These are phyloP conservation scores for Megatriorchis doriae DNA, from an alignment of 2,113 vertebrate genomes.

Conservation along the genomic window DNA sequence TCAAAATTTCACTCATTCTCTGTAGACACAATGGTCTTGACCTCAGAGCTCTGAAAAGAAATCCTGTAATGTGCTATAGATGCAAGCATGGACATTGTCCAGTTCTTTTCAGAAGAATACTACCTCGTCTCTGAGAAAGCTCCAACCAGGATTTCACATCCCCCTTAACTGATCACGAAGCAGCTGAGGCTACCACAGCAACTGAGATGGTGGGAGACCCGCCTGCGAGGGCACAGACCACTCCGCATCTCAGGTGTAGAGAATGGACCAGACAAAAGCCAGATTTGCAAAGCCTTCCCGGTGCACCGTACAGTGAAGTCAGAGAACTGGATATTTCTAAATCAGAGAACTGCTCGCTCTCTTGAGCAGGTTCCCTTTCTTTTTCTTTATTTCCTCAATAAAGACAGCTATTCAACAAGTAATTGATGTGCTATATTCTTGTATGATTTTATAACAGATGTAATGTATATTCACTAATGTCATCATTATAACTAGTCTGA, in stretches of 20 bases:
- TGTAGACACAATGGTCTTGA: not conserved
- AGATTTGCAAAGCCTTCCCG: not conserved
- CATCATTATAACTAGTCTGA: not conserved
- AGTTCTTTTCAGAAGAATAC: not conserved
- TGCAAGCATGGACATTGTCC: not conserved
- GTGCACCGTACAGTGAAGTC: rapidly evolving
- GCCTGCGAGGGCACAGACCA: not conserved
- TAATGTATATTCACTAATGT: not conserved
- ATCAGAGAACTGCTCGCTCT: not conserved
- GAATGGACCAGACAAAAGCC: rapidly evolving
- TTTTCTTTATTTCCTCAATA: not conserved
- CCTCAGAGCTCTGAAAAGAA: not conserved
- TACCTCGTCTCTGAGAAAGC: not conserved
- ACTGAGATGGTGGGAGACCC: not conserved
- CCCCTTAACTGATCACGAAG: not conserved
- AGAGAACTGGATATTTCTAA: not conserved
- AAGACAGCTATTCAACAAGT: not conserved
- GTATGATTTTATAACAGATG: not conserved
- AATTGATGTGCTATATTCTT: not conserved
- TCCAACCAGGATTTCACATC: not conserved
- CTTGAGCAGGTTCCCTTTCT: not conserved
- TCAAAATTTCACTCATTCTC: not conserved
- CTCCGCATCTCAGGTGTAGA: rapidly evolving
- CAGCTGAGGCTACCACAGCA: not conserved
- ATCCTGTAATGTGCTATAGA: not conserved